Percentiles rank a stretch among this genome's conserved stretches.
These are phyloP conservation scores for Bettongia penicillata DNA, from an alignment of 2,113 vertebrate species.

Conservation along the genomic window DNA sequence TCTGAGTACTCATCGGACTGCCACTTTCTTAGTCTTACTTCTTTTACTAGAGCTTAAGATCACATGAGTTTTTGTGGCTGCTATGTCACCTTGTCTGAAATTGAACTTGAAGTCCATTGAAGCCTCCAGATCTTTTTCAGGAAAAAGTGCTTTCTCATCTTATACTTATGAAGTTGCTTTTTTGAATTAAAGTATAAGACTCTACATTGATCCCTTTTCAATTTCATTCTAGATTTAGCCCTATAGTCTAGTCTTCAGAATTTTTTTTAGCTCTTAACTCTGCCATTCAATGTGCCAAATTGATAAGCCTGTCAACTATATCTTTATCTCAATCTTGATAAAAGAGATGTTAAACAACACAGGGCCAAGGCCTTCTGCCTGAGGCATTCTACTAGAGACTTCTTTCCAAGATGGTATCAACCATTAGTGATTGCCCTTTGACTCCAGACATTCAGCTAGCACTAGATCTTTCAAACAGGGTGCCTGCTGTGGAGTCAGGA, in stretches of 20 bases:
- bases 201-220: background rate
- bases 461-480: background rate
- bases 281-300: background rate
- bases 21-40: background rate
- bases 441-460: background rate
- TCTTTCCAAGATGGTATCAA: background rate
- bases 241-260: background rate
- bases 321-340: background rate
- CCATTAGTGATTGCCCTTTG: background rate
- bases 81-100: background rate
- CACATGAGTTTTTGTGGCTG: background rate
- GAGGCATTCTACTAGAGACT: background rate
- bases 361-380: background rate
- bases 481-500: too few species aligned
- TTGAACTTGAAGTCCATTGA: background rate
- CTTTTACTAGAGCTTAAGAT: background rate
- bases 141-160: background rate
- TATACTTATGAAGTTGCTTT: background rate
- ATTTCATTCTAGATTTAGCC: background rate
- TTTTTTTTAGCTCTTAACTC: background rate
- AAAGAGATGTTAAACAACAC: background rate
- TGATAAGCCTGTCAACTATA: background rate
- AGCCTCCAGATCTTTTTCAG: background rate
- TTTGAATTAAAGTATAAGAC: background rate
- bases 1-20: background rate